Evolutionary conservation across 2,797 vertebrate species (phyloP).

Genomic region (Hydrophis major): DNA sequence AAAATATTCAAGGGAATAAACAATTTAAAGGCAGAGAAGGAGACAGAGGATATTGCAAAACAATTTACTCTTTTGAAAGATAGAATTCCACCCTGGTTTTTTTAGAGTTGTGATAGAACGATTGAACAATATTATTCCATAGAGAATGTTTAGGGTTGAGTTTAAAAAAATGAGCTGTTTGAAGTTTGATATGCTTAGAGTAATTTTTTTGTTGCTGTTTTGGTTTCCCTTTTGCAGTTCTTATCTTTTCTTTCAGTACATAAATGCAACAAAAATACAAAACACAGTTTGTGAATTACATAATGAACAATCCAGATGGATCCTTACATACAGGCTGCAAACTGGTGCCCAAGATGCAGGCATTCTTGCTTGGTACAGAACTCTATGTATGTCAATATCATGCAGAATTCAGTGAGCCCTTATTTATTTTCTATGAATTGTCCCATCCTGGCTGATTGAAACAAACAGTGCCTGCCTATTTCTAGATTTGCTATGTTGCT

Average conservation of each 20-base stretch:
- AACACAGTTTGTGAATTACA: background rate
- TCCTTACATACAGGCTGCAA: background rate
- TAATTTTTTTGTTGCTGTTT: background rate
- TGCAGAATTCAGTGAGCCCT: constrained; percentile 48
- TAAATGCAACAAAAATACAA: background rate
- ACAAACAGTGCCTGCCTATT: background rate
- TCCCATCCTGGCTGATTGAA: constrained; percentile 6
- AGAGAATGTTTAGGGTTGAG: background rate
- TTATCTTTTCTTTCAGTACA: background rate
- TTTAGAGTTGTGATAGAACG: background rate
- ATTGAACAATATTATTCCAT: background rate
- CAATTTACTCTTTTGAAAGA: background rate
- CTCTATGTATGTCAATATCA: constrained; percentile 63
- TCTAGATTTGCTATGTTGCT: background rate
- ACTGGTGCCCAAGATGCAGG: constrained; percentile 62
- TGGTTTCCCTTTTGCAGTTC: background rate
- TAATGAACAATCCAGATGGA: constrained; percentile 1
- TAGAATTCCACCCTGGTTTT: background rate
- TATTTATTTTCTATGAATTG: background rate
- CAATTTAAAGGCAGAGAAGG: background rate
- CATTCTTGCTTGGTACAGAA: constrained; percentile 4
- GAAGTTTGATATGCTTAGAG: background rate
- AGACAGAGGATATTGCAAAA: background rate
- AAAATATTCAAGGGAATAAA: background rate
- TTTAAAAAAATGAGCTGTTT: background rate